These are phyloP conservation scores for Harpagus bidentatus DNA, from an alignment of 2,113 vertebrate genomes.

Conservation along the genomic window DNA sequence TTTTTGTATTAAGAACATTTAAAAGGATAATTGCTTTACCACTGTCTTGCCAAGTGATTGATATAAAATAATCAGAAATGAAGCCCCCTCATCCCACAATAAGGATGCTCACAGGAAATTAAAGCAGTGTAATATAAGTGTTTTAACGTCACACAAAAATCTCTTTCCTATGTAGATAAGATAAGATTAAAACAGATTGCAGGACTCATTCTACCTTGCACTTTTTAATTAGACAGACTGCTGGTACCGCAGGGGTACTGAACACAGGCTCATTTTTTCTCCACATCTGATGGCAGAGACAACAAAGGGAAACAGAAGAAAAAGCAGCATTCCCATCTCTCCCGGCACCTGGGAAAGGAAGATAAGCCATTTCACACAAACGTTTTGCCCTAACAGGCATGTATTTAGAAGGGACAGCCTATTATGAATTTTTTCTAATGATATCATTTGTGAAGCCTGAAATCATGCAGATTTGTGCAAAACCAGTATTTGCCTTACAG, in stretches of 20 bases:
- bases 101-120: not conserved
- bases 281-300: not conserved
- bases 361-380: not conserved
- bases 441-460: not conserved
- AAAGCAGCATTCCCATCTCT: not conserved
- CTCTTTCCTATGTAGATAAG: not conserved
- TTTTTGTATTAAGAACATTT: not conserved
- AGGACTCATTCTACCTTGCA: conserved; percentile 39
- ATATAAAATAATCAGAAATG: not conserved
- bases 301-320: not conserved
- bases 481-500: not conserved
- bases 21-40: not conserved
- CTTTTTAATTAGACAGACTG: conserved; percentile 50
- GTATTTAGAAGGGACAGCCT: not conserved
- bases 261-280: conserved; percentile 8
- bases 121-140: not conserved
- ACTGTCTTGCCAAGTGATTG: not conserved
- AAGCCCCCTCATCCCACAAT: not conserved
- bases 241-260: not conserved
- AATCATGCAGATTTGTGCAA: not conserved
- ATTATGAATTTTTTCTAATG: not conserved
- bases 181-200: conserved; percentile 38
- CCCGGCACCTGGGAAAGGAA: not conserved
- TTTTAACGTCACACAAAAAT: conserved; percentile 2
- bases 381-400: not conserved